Evolutionary conservation across 2,113 vertebrate species (phyloP).

Genomic region (Isichthys henryi): DNA sequence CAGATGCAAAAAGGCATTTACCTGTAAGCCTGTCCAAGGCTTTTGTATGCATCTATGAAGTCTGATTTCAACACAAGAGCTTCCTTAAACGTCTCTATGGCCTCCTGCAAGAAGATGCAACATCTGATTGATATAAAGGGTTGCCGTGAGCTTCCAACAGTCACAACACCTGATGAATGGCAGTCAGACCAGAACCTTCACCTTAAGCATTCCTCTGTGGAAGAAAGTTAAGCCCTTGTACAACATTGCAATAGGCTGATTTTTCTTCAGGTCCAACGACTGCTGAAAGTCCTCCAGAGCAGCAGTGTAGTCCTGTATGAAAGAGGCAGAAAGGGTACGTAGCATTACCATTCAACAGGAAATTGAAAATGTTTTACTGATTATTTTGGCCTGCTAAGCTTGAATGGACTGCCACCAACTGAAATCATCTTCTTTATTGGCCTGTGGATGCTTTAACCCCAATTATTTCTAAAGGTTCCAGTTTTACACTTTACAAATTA

Average conservation of each 20-base stretch:
- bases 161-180: not conserved
- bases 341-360: not conserved
- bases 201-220: conserved; percentile 93
- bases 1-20: conserved; percentile 35
- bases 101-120: conserved; percentile 67
- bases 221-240: conserved; percentile 97
- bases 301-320: conserved; percentile 78
- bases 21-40: conserved; percentile 96
- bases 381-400: not conserved
- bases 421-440: not conserved
- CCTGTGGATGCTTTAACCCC: not conserved
- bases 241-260: conserved; percentile 91
- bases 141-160: not conserved
- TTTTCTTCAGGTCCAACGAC: conserved; percentile 87
- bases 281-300: conserved; percentile 92
- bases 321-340: not conserved
- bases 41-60: conserved; percentile 95
- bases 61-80: conserved; percentile 88
- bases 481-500: not conserved
- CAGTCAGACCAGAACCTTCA: conserved; percentile 40
- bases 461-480: not conserved
- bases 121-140: not conserved
- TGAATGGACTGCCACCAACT: not conserved
- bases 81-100: conserved; percentile 94
- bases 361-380: not conserved